phyloP scores from a whole-genome alignment of 2,113 vertebrate species.

The Marcusenius ussheri region DNA sequence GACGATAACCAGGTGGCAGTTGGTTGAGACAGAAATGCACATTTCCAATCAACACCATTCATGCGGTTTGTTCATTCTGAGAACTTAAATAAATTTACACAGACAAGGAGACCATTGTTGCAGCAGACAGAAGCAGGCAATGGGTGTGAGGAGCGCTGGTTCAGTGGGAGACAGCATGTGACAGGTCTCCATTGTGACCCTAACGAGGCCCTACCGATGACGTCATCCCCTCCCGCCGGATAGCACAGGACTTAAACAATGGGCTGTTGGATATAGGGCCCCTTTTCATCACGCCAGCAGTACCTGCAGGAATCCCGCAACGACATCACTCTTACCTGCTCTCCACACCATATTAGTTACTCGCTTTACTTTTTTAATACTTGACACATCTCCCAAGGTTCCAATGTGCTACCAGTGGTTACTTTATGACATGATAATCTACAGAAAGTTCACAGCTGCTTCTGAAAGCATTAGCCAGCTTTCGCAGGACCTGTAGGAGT shows the following conservation, averaged over 20 bases:
- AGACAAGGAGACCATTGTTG: background rate
- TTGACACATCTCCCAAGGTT: background rate
- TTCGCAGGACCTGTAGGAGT: background rate
- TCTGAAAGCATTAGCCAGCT: background rate
- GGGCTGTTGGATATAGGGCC: background rate
- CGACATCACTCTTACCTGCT: background rate
- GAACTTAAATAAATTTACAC: background rate
- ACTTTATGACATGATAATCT: background rate
- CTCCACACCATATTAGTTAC: background rate
- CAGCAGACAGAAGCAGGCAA: background rate
- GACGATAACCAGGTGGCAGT: background rate
- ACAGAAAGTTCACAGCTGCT: background rate
- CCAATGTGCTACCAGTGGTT: background rate
- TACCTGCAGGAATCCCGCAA: background rate
- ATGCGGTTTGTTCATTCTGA: background rate
- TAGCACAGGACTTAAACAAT: background rate
- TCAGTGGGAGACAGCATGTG: constrained; percentile 11
- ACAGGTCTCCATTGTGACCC: constrained; percentile 15
- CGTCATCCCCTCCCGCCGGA: background rate
- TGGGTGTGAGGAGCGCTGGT: background rate
- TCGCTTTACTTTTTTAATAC: background rate
- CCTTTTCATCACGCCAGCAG: background rate
- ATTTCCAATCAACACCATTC: background rate
- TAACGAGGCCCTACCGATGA: background rate
- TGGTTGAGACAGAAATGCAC: background rate